Base-by-base conservation (phyloP, 2,113 vertebrate species). In the Apaloderma vittatum region DNA sequence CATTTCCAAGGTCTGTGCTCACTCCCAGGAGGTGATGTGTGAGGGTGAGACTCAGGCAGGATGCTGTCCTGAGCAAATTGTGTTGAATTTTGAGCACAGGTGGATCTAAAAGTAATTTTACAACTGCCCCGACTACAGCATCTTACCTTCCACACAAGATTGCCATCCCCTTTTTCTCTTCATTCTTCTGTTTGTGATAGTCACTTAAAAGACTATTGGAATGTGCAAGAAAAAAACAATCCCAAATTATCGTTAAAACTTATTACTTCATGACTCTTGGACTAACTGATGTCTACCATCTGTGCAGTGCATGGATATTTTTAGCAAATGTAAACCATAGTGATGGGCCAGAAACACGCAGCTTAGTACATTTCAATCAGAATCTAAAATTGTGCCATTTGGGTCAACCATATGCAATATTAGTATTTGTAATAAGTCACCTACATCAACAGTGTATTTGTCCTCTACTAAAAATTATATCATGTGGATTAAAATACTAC, bases 381-480 rank as follows among this genome's bases (percentile, higher is more conserved):
- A 75, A 95, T 75, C 49, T 97, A 70, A 88, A 81, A 73, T 66
- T 46, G 46, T 58, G 85, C 36, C 57, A 32, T 51, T 90, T 90
- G 70, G 52, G 85, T 76, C 88, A 90, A 55, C 17, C 22, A 58
- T 8, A 52, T 62, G 27, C 22, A 58, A 58, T 27, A 27, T 63
- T 34, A 93, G 40, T 79, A 59, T 68, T 91, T n/a, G 3, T 59
- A 62, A 57, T 70, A 93, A 88, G 54, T 70, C 85, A 67, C 74
- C 78, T 84, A 48, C 46, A 73, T 34, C 40, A 76, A 57, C 49
- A 54, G 18, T 66, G n/a, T 75, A 26, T 68, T 93, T 79, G 58
- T 90, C 58, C 59, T 73, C 45, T 72, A 17, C 37, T 76, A 70
- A 85, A 94, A 86, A 70, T 13, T 19, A 15, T 32, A 59, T 48